Percentiles rank a stretch among this genome's conserved stretches.
Evolutionary conservation across 1,140 invertebrate species (phyloP).

Genomic region (Brachionus sp.): DNA sequence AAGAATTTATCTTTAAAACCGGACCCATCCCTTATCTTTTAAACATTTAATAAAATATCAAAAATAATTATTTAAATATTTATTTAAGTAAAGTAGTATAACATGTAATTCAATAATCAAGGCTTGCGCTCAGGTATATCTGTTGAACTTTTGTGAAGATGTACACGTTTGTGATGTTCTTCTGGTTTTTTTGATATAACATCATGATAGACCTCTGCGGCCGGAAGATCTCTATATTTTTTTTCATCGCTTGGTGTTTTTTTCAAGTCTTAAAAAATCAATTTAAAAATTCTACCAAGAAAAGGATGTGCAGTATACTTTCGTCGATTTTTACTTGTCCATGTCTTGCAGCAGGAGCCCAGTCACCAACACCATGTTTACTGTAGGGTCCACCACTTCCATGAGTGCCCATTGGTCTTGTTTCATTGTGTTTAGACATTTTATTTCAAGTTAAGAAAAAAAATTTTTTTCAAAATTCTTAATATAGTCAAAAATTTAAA

Average conservation of each 20-base stretch:
- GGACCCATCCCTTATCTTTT: too few species aligned
- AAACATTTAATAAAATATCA: not conserved
- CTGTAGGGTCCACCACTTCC: not conserved
- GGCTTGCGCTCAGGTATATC: not conserved
- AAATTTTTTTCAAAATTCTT: not conserved
- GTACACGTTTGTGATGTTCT: conserved; percentile 18
- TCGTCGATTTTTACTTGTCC: conserved; percentile 16
- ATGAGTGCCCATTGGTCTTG: conserved; percentile 4
- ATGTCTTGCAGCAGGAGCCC: not conserved
- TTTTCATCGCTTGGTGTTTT: conserved; percentile 11
- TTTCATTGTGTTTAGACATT: not conserved
- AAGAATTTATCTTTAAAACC: too few species aligned
- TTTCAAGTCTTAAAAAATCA: not conserved
- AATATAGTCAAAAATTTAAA: not conserved
- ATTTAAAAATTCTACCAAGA: not conserved
- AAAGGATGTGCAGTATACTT: not conserved
- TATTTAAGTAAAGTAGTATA: too few species aligned
- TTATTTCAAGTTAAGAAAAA: not conserved
- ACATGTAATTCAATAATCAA: not conserved
- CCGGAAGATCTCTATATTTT: conserved; percentile 9
- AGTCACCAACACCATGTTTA: not conserved
- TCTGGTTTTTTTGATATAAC: not conserved
- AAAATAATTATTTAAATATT: too few species aligned
- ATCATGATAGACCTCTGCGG: conserved; percentile 24
- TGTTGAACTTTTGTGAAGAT: not conserved